Evolutionary conservation across 2,797 vertebrate species (phyloP).

Genomic region (Mormyrus proboscirostris): DNA sequence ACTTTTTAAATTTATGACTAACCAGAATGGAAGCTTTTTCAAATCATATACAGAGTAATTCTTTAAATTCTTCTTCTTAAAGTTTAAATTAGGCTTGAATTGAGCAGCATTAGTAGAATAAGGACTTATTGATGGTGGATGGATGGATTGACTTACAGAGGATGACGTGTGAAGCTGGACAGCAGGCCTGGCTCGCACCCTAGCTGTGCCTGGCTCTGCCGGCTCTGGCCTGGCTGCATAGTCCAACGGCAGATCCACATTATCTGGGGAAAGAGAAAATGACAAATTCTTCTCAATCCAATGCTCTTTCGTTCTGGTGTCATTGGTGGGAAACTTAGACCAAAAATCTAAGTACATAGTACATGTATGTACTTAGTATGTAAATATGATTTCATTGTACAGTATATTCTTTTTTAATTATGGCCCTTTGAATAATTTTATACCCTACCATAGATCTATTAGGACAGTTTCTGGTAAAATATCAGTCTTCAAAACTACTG

Average conservation of each 20-base stretch:
- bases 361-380: neutral
- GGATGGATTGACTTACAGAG: neutral
- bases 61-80: neutral
- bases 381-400: neutral
- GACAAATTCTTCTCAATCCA: neutral
- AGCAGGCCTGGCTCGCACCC: neutral
- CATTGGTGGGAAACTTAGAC: neutral
- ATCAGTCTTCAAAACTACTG: neutral
- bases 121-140: neutral
- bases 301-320: neutral
- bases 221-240: neutral
- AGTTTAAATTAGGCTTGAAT: neutral
- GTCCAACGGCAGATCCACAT: neutral
- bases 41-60: neutral
- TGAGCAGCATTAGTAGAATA: neutral
- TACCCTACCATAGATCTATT: neutral
- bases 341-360: neutral
- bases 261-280: neutral
- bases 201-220: neutral
- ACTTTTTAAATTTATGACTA: neutral
- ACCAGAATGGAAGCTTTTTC: neutral
- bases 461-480: neutral
- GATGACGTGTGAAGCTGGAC: neutral
- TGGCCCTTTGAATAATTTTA: neutral
- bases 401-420: neutral